Percentiles rank a stretch among this genome's conserved stretches.
These are phyloP conservation scores for Syrmaticus mikado DNA, from an alignment of 2,113 vertebrate genomes.

Conservation along the genomic window DNA sequence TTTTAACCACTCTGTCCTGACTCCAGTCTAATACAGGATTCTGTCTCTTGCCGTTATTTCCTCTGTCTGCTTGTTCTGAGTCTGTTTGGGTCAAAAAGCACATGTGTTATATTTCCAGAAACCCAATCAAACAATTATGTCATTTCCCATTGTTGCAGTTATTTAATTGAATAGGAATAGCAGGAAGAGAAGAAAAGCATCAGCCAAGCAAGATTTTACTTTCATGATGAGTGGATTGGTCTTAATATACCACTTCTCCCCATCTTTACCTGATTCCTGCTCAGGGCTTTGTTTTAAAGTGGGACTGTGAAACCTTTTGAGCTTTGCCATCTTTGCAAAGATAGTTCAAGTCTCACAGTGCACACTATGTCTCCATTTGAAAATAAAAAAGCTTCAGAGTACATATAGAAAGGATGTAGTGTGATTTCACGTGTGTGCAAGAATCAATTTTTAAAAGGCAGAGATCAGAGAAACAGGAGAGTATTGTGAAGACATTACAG, in stretches of 20 bases:
- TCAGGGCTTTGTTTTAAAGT: background rate
- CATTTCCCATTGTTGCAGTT: conserved; percentile 51
- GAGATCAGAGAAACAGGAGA: background rate
- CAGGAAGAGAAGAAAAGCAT: background rate
- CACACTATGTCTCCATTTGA: background rate
- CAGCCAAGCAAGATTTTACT: background rate
- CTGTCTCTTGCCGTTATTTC: conserved; percentile 29
- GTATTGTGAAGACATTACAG: background rate
- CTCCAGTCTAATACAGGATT: background rate
- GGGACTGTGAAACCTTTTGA: background rate
- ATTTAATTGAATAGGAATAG: conserved; percentile 14
- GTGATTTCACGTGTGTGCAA: background rate
- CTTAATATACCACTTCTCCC: background rate
- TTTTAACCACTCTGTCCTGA: background rate
- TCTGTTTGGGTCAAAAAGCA: conserved; percentile 33
- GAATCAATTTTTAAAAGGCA: background rate
- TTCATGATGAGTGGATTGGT: background rate
- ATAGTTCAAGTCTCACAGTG: background rate
- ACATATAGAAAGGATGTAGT: background rate
- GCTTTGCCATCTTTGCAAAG: background rate
- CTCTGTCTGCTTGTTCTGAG: background rate
- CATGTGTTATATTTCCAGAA: conserved; percentile 34
- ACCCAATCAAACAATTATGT: conserved; percentile 40
- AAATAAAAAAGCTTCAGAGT: background rate
- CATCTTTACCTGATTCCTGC: background rate